Base-by-base conservation (phyloP, 2,888 invertebrate genomes). In the Dryadula phaetusa region DNA sequence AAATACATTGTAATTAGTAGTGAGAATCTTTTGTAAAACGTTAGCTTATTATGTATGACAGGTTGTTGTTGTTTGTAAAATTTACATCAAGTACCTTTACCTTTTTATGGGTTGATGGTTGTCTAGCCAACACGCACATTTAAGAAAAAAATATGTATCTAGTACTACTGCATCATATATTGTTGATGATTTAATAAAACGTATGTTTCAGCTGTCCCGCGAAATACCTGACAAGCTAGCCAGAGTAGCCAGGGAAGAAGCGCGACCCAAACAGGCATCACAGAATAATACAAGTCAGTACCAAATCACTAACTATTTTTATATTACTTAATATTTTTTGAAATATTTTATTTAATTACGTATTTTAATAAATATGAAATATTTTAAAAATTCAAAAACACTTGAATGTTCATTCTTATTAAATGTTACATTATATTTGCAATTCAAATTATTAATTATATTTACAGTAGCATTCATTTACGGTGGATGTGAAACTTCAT, bases 401-500 rank as follows among this genome's bases (percentile, higher is more conserved):
- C n/a, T n/a, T n/a, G n/a, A n/a, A n/a, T n/a, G n/a, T n/a, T n/a
- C n/a, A n/a, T n/a, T n/a, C n/a, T n/a, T n/a, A n/a, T n/a, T n/a
- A n/a, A 28, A 4, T 28, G 28, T 28, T 28, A 6, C 28, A 4
- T 28, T 28, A 28, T 28, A 6, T 28, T 28, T 28, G 6, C 28
- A 28, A 4, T 28, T 12, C 12, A 3, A 37, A 37, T 12, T 37
- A 37, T 12, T 37, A 12, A 37, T 12, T 12, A 37, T 12, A 10
- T 25, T 37, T 52, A 25, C 25, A 56, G 49, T 49, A 40, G 22
- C n/a, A 32, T 42, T 44, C 28, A 81, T 82, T 62, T 74, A 77
- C 28, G 94, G 94, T 0, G 77, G 82, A 20, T 94, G 94, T 74
- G 82, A 83, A 62, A 85, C 87, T 3, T 88, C 90, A 12, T 93